Conservation (phyloP, 2,888 invertebrate species). For the Sarcophaga carnaria region DNA sequence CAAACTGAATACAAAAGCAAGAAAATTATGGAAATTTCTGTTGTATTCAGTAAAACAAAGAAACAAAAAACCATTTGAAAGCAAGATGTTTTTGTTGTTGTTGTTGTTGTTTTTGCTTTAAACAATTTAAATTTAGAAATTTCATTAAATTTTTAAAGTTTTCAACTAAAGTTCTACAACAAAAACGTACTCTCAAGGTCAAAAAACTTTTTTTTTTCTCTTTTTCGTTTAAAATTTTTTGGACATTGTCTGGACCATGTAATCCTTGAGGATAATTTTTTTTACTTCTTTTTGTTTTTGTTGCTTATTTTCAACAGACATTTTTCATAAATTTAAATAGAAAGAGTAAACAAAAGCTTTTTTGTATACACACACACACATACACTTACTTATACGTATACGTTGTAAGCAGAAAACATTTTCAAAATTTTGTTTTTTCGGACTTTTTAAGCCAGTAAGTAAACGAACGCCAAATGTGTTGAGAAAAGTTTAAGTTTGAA, state of each 20-base stretch:
- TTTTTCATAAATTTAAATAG: constrained; percentile 30
- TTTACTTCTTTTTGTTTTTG: not conserved
- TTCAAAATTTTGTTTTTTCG: not conserved
- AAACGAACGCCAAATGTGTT: constrained; percentile 17
- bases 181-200: constrained; percentile 52
- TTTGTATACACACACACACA: too few relatives aligned
- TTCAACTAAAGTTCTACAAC: not conserved
- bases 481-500: constrained; percentile 15
- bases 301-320: not conserved
- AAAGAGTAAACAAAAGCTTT: too few relatives aligned
- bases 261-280: constrained; percentile 29
- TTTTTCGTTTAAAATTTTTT: constrained; percentile 16
- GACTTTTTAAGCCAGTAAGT: not conserved
- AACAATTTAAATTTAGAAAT: constrained; percentile 8
- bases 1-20: constrained; percentile 1
- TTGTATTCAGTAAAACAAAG: constrained; percentile 36
- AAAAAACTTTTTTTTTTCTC: constrained; percentile 54
- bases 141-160: not conserved
- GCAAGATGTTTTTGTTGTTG: too few relatives aligned
- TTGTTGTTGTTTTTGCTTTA: constrained; percentile 13
- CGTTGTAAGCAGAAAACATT: not conserved
- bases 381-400: not conserved
- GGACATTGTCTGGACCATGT: constrained; percentile 32
- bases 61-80: constrained; percentile 8
- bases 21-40: constrained; percentile 53